Evolutionary conservation across 1,140 invertebrate species (phyloP).

Genomic region (Colletes latitarsis): DNA sequence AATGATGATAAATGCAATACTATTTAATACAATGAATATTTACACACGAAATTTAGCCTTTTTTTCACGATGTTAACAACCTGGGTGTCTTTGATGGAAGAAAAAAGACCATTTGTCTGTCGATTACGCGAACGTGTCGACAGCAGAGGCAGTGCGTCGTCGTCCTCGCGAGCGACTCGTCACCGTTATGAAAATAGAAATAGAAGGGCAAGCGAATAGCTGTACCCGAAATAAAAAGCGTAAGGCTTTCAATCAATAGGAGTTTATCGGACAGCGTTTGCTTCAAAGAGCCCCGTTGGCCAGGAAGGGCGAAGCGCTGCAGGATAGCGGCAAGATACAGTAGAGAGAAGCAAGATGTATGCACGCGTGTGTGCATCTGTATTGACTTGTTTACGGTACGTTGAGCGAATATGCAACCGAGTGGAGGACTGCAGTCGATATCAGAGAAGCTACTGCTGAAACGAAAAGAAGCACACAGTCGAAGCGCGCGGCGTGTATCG

Average conservation of each 20-base stretch:
- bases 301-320: constrained; percentile 4
- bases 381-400: constrained; percentile 69
- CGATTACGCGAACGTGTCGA: constrained; percentile 23
- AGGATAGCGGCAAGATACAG: constrained; percentile 12
- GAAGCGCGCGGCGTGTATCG: neutral
- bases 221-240: constrained; percentile 29
- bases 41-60: too few relatives aligned
- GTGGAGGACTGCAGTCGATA: constrained; percentile 35
- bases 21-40: too few relatives aligned
- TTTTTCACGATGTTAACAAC: constrained; percentile 14
- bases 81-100: neutral
- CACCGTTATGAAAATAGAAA: constrained; percentile 39
- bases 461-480: constrained; percentile 42
- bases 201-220: constrained; percentile 17
- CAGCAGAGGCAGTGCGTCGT: constrained; percentile 20
- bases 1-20: too few relatives aligned
- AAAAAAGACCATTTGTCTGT: neutral
- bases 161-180: neutral
- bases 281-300: constrained; percentile 13
- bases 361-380: constrained; percentile 32
- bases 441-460: constrained; percentile 44
- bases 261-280: constrained; percentile 41
- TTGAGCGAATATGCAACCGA: constrained; percentile 61
- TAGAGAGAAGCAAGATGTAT: constrained; percentile 36
- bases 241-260: constrained; percentile 34